A percentile compares a stretch with the other conserved stretches of the same genome.
Evolutionary conservation across 2,797 vertebrate genomes (phyloP).

Genomic region (Dallia pectoralis): DNA sequence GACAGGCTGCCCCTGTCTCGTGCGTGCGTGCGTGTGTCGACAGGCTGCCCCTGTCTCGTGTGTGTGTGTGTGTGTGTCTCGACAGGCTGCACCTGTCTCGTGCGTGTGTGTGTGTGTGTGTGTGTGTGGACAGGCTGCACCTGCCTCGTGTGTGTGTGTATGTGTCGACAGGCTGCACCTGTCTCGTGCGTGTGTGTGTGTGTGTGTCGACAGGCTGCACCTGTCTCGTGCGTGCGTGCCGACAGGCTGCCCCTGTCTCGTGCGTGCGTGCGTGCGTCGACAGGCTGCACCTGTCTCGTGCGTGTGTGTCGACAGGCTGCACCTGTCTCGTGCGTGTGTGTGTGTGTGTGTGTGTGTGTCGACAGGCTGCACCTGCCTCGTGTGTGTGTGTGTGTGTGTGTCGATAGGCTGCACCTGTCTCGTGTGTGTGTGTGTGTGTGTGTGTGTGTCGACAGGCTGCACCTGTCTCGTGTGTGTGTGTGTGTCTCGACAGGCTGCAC

Average conservation of each 20-base stretch:
- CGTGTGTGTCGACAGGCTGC: no score
- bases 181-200: not conserved
- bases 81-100: no score
- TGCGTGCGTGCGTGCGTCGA: not conserved
- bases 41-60: not conserved
- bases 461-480: no score
- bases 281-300: not conserved
- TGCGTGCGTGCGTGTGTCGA: not conserved
- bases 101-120: no score
- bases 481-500: no score
- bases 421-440: no score
- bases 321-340: no score
- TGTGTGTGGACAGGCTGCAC: not conserved
- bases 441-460: no score
- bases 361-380: not conserved
- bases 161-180: not conserved
- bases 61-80: conserved; percentile 2
- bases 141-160: not conserved
- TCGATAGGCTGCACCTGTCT: not conserved
- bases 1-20: not conserved
- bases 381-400: not conserved
- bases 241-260: no score
- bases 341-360: not conserved
- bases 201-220: no score
- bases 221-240: no score